Evolutionary conservation across 2,888 invertebrate species (phyloP), one percentile per base, ranked within the genome.

Genomic region (Phymatocera aterrima): DNA sequence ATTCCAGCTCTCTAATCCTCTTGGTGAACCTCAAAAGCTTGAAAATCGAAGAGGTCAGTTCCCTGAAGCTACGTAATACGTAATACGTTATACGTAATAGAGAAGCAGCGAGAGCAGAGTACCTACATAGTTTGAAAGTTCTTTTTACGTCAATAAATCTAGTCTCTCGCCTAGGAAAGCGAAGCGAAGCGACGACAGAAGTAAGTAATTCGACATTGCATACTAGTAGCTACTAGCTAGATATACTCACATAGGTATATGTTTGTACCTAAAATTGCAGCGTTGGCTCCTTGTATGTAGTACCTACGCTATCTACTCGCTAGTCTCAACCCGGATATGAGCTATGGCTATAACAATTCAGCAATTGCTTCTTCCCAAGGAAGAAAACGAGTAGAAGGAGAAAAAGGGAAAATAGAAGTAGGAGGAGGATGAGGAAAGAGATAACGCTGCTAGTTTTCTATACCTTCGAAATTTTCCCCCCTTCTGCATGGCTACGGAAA

Each of bases 131-230:
- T 60, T 60, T n/a, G 24, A 18, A 60, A 60, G n/a, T 31, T 60
- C 60, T 60, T 60, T 60, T 60, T 60, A n/a, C 31, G 24, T 31
- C 60, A 3, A 60, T 60, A 60, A 60, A 60, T 60, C 60, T 60
- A 10, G 8, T 12, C 8, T n/a, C n/a, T n/a, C n/a, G n/a, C n/a
- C n/a, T n/a, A n/a, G n/a, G n/a, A n/a, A n/a, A n/a, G n/a, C n/a
- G n/a, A n/a, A n/a, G n/a, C n/a, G n/a, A 64, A 64, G 61, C 61
- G 61, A 18, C 61, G 61, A 64, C 61, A 64, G 34, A 31, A 60
- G 60, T 60, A 64, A 64, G 61, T 64, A 64, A 64, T 64, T 64
- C 61, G 61, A n/a, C n/a, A n/a, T n/a, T 64, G 61, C 61, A 64
- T 64, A n/a, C n/a, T n/a, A n/a, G n/a, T n/a, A 57, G 40, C 46